Base-by-base conservation (phyloP, 2,797 vertebrate species). In the Silurus lanzhouensis region DNA sequence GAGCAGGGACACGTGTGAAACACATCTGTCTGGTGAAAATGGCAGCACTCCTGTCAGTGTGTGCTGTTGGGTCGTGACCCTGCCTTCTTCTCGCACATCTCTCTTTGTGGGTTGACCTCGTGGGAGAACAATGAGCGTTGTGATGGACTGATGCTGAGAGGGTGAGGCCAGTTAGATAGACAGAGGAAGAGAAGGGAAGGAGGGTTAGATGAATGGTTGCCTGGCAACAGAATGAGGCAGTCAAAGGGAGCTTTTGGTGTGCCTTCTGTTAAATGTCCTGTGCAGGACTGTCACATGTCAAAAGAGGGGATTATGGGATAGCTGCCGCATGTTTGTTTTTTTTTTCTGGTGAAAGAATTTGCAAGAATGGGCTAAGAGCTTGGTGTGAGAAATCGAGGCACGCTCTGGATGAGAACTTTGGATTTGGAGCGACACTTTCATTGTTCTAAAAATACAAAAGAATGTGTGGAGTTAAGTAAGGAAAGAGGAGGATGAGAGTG, bases 181-280 rank as follows among this genome's bases (percentile, higher is more conserved):
- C 55, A 72, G 84, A 86, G 83, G 82, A 81, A 84, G 84, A 57
- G 76, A 83, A 85, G 46, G 46, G 77, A 87, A 87, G 82, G 85
- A 90, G 84, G 87, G 90, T 79, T 87, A 89, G 90, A 92, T 92
- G 91, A 94, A 90, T 90, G 90, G 94, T 94, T 93, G 91, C 94
- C 83, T 90, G 90, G 94, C 92, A 94, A 94, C 94, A 93, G 91
- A 91, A 92, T 92, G 91, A 93, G 90, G 88, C 91, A 89, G 86
- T 89, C 84, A 89, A 87, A 88, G 83, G 79, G 85, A 87, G 88
- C 84, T 46, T 27, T 86, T 74, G 85, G 79, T 85, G 60, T 44
- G 85, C 88, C 88, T 91, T 87, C 86, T 90, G 89, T 76, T 86
- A 80, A 79, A 48, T 82, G 87, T 89, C 87, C 86, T 81, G 86